These are phyloP conservation scores for Adelognathus sp. DNA, from an alignment of 2,888 invertebrate genomes.

Conservation along the genomic window DNA sequence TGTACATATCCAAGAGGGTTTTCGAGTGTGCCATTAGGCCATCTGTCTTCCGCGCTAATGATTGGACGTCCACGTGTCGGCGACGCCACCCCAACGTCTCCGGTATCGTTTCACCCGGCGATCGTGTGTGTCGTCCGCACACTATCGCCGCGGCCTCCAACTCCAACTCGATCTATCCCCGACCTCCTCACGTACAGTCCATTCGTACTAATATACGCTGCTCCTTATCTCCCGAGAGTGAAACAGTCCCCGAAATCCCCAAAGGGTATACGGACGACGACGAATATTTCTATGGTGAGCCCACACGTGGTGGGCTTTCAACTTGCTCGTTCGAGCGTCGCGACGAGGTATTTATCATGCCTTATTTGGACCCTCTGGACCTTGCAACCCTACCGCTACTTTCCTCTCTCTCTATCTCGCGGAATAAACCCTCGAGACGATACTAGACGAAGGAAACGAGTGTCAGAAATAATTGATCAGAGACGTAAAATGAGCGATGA, in stretches of 20 bases:
- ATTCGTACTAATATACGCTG: slow-evolving; percentile 38
- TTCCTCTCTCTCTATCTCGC: too few relatives aligned
- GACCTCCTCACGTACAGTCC: slow-evolving; percentile 7
- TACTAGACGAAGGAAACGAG: slow-evolving; percentile 15
- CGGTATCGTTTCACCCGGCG: slow-evolving; percentile 8
- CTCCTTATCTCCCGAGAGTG: slow-evolving; percentile 45
- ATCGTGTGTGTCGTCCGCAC: slow-evolving; percentile 21
- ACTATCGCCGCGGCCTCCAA: too few relatives aligned
- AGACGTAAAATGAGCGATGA: slow-evolving; percentile 9
- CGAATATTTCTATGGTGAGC: too few relatives aligned
- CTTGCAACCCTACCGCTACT: background rate
- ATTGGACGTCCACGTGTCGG: slow-evolving; percentile 70
- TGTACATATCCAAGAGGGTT: slow-evolving; percentile 33
- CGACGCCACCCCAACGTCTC: slow-evolving; percentile 13
- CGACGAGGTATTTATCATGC: slow-evolving; percentile 29
- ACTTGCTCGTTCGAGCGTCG: slow-evolving; percentile 27
- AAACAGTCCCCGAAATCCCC: slow-evolving; percentile 49
- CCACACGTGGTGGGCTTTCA: slow-evolving; percentile 42
- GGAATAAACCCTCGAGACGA: background rate
- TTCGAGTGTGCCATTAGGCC: slow-evolving; percentile 71
- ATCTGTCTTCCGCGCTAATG: slow-evolving; percentile 75
- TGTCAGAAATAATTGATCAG: slow-evolving; percentile 26
- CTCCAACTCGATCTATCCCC: background rate
- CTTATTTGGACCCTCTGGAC: slow-evolving; percentile 2
- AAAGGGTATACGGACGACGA: slow-evolving; percentile 39